Conservation (phyloP, 2,888 invertebrate genomes). For the Leptura quadrifasciata region DNA sequence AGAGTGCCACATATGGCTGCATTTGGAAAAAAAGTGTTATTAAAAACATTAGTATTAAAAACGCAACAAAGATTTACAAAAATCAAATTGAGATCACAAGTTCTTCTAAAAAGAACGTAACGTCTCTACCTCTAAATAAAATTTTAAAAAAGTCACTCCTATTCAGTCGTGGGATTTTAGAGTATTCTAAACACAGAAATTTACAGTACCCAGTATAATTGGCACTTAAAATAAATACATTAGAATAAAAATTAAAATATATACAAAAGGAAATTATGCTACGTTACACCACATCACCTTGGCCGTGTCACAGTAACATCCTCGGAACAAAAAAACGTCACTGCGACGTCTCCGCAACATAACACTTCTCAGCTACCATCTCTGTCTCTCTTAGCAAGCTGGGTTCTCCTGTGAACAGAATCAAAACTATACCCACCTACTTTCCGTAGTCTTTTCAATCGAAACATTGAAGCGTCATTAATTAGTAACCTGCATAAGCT, state of each 20-base stretch:
- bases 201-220: constrained; percentile 39
- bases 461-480: constrained; percentile 62
- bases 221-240: constrained; percentile 33
- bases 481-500: constrained; percentile 66
- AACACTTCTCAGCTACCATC: constrained; percentile 38
- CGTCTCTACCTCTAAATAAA: not conserved
- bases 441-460: constrained; percentile 67
- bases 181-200: constrained; percentile 25
- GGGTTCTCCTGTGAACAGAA: constrained; percentile 66
- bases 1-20: not conserved
- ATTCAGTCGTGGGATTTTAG: constrained; percentile 20
- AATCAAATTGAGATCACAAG: not conserved
- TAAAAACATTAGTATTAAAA: not conserved
- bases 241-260: constrained; percentile 33
- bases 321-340: not conserved
- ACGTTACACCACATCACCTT: constrained; percentile 5
- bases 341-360: not conserved
- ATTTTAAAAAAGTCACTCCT: not conserved
- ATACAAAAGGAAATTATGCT: constrained; percentile 30
- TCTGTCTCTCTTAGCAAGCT: constrained; percentile 48
- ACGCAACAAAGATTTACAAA: not conserved
- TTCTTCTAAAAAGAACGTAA: not conserved
- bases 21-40: not conserved
- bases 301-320: not conserved
- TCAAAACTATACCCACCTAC: constrained; percentile 66